Evolutionary conservation across 2,797 vertebrate species (phyloP).

Genomic region (Clarias fuscus): DNA sequence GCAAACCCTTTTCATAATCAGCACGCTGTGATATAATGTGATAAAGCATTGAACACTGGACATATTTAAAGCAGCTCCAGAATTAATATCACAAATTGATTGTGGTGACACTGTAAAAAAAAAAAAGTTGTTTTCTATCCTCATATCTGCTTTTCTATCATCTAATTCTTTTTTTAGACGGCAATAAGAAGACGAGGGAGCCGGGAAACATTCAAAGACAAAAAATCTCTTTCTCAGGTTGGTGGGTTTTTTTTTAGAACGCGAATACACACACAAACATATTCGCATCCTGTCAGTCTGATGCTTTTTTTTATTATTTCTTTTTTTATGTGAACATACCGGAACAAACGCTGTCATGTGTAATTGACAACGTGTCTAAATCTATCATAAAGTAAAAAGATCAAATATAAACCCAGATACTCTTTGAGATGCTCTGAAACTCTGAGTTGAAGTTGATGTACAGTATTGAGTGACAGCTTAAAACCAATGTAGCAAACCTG

Average conservation of each 20-base stretch:
- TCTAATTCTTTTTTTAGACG: slow-evolving; percentile 74
- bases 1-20: too few relatives aligned
- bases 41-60: neutral
- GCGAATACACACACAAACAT: neutral
- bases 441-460: neutral
- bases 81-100: neutral
- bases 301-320: neutral
- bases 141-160: neutral
- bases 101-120: neutral
- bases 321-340: neutral
- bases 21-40: neutral
- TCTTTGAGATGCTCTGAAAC: neutral
- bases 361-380: too few relatives aligned
- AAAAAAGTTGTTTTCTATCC: neutral
- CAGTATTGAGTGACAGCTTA: neutral
- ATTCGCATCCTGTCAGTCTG: neutral
- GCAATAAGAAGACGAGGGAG: slow-evolving; percentile 90
- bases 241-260: neutral
- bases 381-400: neutral
- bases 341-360: neutral
- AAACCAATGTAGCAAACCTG: neutral
- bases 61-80: neutral
- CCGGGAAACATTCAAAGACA: slow-evolving; percentile 93
- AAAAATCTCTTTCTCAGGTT: slow-evolving; percentile 89
- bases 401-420: neutral